A percentile compares a stretch with the other conserved stretches of the same genome.
Conservation (phyloP, 1,140 invertebrate genomes). For the Drosophila baimaii region DNA sequence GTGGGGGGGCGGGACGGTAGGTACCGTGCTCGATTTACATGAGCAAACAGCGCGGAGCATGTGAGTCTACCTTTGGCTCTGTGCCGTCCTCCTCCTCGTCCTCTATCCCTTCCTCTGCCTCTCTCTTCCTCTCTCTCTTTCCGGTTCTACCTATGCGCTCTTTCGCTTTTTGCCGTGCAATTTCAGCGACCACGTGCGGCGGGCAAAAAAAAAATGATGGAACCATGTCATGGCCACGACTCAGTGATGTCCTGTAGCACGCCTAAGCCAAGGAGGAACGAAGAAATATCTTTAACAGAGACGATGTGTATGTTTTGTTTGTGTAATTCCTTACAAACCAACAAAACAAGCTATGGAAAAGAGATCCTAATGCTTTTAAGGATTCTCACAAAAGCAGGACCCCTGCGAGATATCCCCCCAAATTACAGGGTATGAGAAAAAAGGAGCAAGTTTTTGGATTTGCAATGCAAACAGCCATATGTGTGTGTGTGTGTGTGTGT, state of each 20-base stretch:
- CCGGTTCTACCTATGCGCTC: background rate
- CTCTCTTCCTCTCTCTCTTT: background rate
- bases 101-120: background rate
- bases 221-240: background rate
- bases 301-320: background rate
- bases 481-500: slow-evolving; percentile 40
- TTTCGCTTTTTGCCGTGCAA: slow-evolving; percentile 14
- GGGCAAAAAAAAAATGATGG: background rate
- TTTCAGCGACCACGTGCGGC: slow-evolving; percentile 36
- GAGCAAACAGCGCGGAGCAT: slow-evolving; percentile 60
- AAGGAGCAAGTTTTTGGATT: slow-evolving; percentile 56
- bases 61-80: slow-evolving; percentile 20
- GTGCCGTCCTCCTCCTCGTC: background rate
- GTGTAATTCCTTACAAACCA: no score
- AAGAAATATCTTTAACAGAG: no score
- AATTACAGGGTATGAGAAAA: slow-evolving; percentile 7
- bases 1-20: background rate
- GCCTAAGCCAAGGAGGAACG: background rate
- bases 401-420: background rate
- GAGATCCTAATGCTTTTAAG: background rate
- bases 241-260: background rate
- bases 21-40: slow-evolving; percentile 75
- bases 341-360: no score
- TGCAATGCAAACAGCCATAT: slow-evolving; percentile 68
- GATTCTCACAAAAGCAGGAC: rapidly evolving